Evolutionary conservation across 1,140 invertebrate species (phyloP), one percentile per base, ranked within the genome.

Genomic region (Mamestra configurata): DNA sequence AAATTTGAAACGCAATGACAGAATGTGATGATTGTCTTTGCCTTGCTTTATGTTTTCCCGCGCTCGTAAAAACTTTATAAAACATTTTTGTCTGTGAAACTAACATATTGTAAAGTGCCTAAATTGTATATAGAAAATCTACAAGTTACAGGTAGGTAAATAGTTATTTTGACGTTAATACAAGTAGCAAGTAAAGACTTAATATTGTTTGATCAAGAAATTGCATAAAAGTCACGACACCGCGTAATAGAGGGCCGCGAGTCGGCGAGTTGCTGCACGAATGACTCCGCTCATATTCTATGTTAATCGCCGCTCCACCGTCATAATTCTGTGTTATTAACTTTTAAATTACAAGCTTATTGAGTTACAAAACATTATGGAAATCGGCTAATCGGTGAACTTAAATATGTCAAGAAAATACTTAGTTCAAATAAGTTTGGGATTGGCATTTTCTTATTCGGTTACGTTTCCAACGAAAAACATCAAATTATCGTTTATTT

Each of bases 211-310:
- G 35, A 40, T 64, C 35, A 35, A 64, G 35, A 64, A 68, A 68
- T 46, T 68, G 61, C 75, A 66, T 27, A 68, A 27, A 37, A 77
- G 46, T 77, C 46, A 66, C 61, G 61, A 13, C 59, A 78, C 68
- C 61, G 15, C 22, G 49, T 70, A 78, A 78, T 77, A 31, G 75
- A 15, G 46, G 43, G 20, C 20, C 40, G 18, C 10, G 35, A 31
- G 35, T 10, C 18, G 3, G 59, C 20, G 66, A 13, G 59, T 75
- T 80, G 68, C 72, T 61, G 43, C 78, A 73, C 78, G 78, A 79
- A 79, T 64, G 78, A 66, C 70, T 79, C 40, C 22, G 59, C 53
- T 78, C 31, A 66, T 51, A 66, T 53, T 68, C 61, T 55, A 70
- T 55, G 43, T 27, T 78, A 78, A 78, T 78, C 61, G 49, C 51